phyloP scores from a whole-genome alignment of 1,140 invertebrate species.

The Holotrichia oblita region DNA sequence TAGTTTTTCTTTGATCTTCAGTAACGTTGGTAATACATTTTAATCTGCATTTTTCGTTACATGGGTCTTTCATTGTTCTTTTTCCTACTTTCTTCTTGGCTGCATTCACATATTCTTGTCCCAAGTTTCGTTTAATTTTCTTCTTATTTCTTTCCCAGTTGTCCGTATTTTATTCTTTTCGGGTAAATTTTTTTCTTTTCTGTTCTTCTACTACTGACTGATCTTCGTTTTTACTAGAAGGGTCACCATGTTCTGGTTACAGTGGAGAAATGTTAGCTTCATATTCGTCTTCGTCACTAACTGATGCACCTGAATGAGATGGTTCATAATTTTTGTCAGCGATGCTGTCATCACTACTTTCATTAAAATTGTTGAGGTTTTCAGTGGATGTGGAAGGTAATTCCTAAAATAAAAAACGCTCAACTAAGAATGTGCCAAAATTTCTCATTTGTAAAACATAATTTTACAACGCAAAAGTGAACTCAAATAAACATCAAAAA shows the following conservation, averaged over 20 bases:
- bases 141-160: constrained; percentile 31
- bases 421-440: too few species aligned
- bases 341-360: constrained; percentile 18
- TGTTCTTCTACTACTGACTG: not conserved
- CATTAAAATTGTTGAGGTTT: too few species aligned
- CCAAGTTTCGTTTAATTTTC: constrained; percentile 24
- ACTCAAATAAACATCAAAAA: too few species aligned
- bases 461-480: too few species aligned
- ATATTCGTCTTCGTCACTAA: not conserved
- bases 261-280: not conserved
- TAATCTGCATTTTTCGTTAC: constrained; percentile 28
- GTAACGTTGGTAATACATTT: constrained; percentile 24
- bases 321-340: constrained; percentile 14
- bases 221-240: not conserved
- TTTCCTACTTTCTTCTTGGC: not conserved
- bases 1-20: not conserved
- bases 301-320: not conserved
- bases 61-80: not conserved
- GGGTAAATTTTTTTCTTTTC: not conserved
- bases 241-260: not conserved
- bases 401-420: too few species aligned
- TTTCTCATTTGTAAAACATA: too few species aligned
- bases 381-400: too few species aligned
- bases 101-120: constrained; percentile 30
- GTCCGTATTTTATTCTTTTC: constrained; percentile 8